Base-by-base conservation (phyloP, 2,888 invertebrate genomes). In the Meteorus cinctellus region DNA sequence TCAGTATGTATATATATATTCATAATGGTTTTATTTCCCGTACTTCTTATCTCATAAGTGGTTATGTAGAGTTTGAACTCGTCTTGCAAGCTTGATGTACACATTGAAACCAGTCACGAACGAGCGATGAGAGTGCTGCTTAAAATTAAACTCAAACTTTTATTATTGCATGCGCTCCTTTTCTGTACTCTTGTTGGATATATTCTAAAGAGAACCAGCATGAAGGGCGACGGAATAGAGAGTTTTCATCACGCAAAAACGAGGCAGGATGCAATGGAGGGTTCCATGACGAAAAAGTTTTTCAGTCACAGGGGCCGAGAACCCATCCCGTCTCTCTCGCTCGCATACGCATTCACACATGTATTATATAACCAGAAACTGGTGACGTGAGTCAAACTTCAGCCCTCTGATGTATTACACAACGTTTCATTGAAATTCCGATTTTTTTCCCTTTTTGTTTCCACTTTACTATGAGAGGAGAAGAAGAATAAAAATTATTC, bases 141-240 rank as follows among this genome's bases (percentile, higher is more conserved):
- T 76, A 72, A 80, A 80, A 77, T 79, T 77, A 79, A 78, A 77
- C 76, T 74, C 66, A 45, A 78, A 79, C 78, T 71, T 78, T 79
- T 72, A 55, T 19, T 19, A 81, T 79, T 77, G 74, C 77, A 66
- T 36, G 68, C 73, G n/a, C 16, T 71, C 31, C 10, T 34, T 65
- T 65, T 65, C 16, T 19, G 12, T 34, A 24, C 65, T 55, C 55
- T 55, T 48, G 24, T 68, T 68, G 29, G 27, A 51, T 68, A 29
- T 45, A 48, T 68, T 68, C 29, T 68, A 14, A 51, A 60, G 62
- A 19, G 31, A 55, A 19, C 4, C 41, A n/a, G 55, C 8, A 48
- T n/a, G 1, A 55, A 55, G 24, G n/a, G 55, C 59, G 27, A 4
- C 48, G n/a, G 70, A 29, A 34, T 31, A 66, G 14, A 63, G 55